Conservation (phyloP, 2,113 vertebrate genomes). For the Mobula birostris region DNA sequence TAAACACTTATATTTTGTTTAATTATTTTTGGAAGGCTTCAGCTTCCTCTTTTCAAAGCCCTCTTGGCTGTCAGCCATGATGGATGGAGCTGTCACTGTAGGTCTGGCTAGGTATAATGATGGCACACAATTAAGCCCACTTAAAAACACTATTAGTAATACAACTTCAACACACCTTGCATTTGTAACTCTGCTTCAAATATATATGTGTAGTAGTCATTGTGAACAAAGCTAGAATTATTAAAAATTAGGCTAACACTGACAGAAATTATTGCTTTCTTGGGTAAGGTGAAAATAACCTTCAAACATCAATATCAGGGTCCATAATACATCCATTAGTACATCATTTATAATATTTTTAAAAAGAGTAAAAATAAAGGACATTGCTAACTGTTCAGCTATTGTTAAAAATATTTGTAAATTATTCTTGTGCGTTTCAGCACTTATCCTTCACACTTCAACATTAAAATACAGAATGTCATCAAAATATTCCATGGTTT, state of each 20-base stretch:
- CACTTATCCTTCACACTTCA: neutral
- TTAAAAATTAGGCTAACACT: neutral
- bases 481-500: constrained; percentile 3
- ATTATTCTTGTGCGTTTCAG: neutral
- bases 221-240: neutral
- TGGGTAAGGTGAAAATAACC: neutral
- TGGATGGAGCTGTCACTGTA: constrained; percentile 53
- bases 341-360: neutral
- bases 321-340: neutral
- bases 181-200: neutral
- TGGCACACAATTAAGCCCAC: constrained; percentile 53
- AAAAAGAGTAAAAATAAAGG: neutral
- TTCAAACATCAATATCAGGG: neutral
- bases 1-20: neutral
- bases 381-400: neutral
- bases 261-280: neutral
- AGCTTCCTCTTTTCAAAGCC: constrained; percentile 39
- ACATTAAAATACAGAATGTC: neutral
- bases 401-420: neutral
- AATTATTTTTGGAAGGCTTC: constrained; percentile 35
- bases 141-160: constrained; percentile 32
- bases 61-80: constrained; percentile 57
- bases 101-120: constrained; percentile 53
- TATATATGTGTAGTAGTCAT: neutral
- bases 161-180: constrained; percentile 5